Percentiles rank a stretch among this genome's conserved stretches.
These are phyloP conservation scores for Synergus itoensis DNA, from an alignment of 2,888 invertebrate species.

Conservation along the genomic window DNA sequence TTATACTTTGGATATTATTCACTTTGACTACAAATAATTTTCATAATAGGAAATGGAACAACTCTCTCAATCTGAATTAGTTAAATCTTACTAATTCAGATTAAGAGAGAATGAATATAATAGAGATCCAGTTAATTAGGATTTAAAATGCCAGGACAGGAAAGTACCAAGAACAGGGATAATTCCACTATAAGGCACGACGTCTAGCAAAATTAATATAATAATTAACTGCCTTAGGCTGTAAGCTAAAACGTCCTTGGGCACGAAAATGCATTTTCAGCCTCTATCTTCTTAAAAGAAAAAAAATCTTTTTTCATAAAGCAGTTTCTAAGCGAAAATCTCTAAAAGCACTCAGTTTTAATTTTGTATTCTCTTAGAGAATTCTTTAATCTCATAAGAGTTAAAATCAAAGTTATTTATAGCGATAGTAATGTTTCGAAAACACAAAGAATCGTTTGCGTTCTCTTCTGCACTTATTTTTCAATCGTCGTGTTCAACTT, in stretches of 20 bases:
- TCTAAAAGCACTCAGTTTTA: neutral
- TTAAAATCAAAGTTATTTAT: neutral
- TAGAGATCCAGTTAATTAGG: neutral
- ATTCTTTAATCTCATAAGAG: neutral
- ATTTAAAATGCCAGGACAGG: neutral
- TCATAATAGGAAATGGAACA: no score
- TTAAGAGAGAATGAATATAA: neutral
- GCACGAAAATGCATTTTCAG: slow-evolving; percentile 30
- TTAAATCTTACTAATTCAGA: no score
- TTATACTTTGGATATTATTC: neutral
- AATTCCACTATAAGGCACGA: neutral
- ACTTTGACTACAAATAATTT: neutral
- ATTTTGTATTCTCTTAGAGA: neutral
- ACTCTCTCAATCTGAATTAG: no score
- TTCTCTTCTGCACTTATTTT: slow-evolving; percentile 10
- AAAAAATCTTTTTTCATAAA: slow-evolving; percentile 3
- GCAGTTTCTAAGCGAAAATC: neutral
- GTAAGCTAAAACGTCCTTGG: slow-evolving; percentile 15
- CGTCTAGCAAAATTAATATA: slow-evolving; percentile 26
- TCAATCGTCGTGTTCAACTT: neutral
- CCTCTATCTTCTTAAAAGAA: slow-evolving; percentile 21
- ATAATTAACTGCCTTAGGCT: slow-evolving; percentile 29
- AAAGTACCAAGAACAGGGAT: neutral
- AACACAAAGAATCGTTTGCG: neutral
- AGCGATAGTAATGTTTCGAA: slow-evolving; percentile 1